Evolutionary conservation across 2,113 vertebrate genomes (phyloP), one percentile per base, ranked within the genome.

Genomic region (Psittacus erithacus): DNA sequence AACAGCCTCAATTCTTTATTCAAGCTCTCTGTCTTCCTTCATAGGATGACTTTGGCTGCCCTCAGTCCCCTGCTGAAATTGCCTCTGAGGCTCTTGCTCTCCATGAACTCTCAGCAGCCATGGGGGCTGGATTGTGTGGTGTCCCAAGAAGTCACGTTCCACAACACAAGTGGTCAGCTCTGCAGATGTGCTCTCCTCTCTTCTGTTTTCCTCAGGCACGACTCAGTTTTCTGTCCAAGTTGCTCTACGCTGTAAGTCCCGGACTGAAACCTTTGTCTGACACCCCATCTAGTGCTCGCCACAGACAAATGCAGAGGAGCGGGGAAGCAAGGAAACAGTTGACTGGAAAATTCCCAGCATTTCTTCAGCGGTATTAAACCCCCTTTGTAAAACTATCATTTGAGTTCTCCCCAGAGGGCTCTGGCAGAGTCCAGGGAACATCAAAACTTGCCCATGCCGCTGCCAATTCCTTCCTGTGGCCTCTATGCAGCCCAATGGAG

Each of bases 221-320:
- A 53, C 63, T 53, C 27, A 7, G 35, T 69, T 50, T 29, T 31
- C 47, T 14, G 55, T 31, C 20, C 6, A 55, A 69, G 9, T 17
- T 35, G 5, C 35, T 69, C 41, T 25, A 25, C 17, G 4, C 2
- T 18, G 46, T 4, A 24, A 63, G 55, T 13, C 52, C 73, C 5
- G 57, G 23, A 24, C 39, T 27, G 28, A 93, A 93, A 28, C 19
- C 90, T 94, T 84, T 89, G 92, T 28, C 80, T 92, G 64, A 84
- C 2, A 14, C 95, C 65, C 95, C 96, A 92, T 73, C 96, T 97
- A 93, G 95, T 12, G 96, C 90, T 90, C 92, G 41, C 15, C 16
- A 17, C 19, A 6, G 68, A 5, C 44, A 71, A 57, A 43, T 8
- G 87, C 91, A 83, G 75, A 39, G 10, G 7, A 16, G 4, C 0